These are phyloP conservation scores for Antrozous pallidus DNA, from an alignment of 2,797 vertebrate genomes.

Conservation along the genomic window DNA sequence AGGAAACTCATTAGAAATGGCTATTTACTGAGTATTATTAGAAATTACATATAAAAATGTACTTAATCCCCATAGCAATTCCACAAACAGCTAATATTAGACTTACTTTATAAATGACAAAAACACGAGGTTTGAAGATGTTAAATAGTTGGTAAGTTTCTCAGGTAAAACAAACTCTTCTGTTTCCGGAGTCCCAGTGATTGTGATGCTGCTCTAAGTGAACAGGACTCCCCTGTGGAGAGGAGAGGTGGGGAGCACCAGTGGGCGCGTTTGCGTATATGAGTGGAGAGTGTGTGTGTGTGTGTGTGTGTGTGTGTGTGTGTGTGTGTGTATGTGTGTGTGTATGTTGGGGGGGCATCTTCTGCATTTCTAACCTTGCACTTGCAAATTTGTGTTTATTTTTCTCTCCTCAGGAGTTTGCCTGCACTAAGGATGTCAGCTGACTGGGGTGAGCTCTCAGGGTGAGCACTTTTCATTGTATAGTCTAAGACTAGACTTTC, in stretches of 20 bases:
- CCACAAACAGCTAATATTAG: neutral
- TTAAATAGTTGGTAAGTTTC: neutral
- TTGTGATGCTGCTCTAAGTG: neutral
- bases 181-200: neutral
- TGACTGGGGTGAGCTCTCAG: neutral
- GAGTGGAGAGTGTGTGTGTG: neutral
- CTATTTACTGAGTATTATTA: neutral
- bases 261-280: neutral
- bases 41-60: neutral
- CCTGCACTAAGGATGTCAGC: neutral
- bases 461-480: neutral
- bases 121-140: neutral
- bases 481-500: neutral
- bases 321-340: neutral
- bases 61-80: neutral
- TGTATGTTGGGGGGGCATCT: accelerated
- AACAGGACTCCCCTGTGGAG: neutral
- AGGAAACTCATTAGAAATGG: neutral
- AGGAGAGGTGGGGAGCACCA: too few species aligned
- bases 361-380: neutral
- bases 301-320: too few species aligned
- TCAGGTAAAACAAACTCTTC: neutral
- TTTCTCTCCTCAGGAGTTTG: neutral
- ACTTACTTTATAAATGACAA: neutral
- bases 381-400: neutral